Percentiles rank a stretch among this genome's conserved stretches.
Evolutionary conservation across 2,888 invertebrate genomes (phyloP).

Genomic region (Cantharis rustica): DNA sequence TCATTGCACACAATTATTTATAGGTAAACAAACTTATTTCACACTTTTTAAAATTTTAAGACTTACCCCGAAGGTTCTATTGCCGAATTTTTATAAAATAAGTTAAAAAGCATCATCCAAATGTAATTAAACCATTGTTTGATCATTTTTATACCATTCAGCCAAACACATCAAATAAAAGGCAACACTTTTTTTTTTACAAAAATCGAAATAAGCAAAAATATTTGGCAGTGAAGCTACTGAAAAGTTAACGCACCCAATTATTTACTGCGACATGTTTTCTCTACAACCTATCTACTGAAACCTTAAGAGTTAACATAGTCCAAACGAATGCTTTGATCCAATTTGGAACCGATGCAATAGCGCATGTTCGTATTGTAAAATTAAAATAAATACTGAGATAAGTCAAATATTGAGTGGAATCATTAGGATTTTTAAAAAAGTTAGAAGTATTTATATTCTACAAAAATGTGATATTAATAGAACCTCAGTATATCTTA

Average conservation of each 20-base stretch:
- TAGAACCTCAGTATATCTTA: too few species aligned
- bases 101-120: slow-evolving; percentile 41
- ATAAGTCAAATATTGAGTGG: background rate
- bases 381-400: background rate
- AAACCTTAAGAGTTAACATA: slow-evolving; percentile 9
- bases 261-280: slow-evolving; percentile 16
- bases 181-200: background rate
- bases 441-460: too few species aligned
- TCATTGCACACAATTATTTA: background rate
- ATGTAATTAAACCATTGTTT: slow-evolving; percentile 44
- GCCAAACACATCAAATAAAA: background rate
- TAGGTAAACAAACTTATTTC: background rate
- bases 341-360: slow-evolving; percentile 37
- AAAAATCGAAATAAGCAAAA: slow-evolving; percentile 4
- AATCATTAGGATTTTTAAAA: too few species aligned
- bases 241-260: slow-evolving; percentile 6
- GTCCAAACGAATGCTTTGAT: slow-evolving; percentile 8
- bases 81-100: slow-evolving; percentile 36
- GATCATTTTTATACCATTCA: slow-evolving; percentile 37
- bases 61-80: slow-evolving; percentile 44
- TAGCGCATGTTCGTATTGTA: slow-evolving; percentile 38
- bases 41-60: background rate
- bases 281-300: slow-evolving; percentile 16
- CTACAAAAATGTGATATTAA: too few species aligned
- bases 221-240: background rate